Base-by-base conservation (phyloP, 2,113 vertebrate species). In the Nothoprocta perdicaria region DNA sequence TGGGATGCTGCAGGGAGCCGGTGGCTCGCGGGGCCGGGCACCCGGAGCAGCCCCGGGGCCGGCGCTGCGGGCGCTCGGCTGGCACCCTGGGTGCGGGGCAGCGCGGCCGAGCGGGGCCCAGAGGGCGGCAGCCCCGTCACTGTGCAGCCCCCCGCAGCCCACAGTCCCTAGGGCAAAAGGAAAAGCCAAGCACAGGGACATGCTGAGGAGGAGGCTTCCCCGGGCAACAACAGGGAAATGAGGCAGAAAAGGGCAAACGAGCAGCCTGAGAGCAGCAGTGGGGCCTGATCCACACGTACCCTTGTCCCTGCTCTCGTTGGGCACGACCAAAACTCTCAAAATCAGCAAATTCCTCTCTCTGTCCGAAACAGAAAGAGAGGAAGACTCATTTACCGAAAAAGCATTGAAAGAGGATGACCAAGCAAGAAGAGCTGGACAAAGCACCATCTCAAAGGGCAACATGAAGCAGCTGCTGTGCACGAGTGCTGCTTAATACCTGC, bases 121-220 rank as follows among this genome's bases (percentile, higher is more conserved):
- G 57, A 72, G 75, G 65, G 61, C 48, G 31, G 33, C 45, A 74
- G 62, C 55, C 29, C 38, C 63, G 79, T 92, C 63, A 60, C 53
- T 86, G 88, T 52, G 53, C 82, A 85, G 83, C 92, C 61, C 57
- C 68, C 52, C 63, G 7, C 14, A 89, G 35, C 71, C 80, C 4
- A 45, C 38, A 88, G 52, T 10, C 53, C 86, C 61, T 57, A 93
- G 80, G 72, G 80, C 50, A 88, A 45, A 45, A 45, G 43, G 43
- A 45, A 45, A 45, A 45, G 43, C 43, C 45, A 45, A 6, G 45
- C 14, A 45, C 15, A 45, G 45, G 14, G 29, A 52, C 14, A 35
- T 14, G 22, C 62, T 18, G 45, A 72, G 65, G 29, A 61, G 40
- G 14, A 45, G 45, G 45, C 45, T 45, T 45, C 40, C 57, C 29